phyloP scores from a whole-genome alignment of 2,797 vertebrate genomes.

The Sebastes goodei region DNA sequence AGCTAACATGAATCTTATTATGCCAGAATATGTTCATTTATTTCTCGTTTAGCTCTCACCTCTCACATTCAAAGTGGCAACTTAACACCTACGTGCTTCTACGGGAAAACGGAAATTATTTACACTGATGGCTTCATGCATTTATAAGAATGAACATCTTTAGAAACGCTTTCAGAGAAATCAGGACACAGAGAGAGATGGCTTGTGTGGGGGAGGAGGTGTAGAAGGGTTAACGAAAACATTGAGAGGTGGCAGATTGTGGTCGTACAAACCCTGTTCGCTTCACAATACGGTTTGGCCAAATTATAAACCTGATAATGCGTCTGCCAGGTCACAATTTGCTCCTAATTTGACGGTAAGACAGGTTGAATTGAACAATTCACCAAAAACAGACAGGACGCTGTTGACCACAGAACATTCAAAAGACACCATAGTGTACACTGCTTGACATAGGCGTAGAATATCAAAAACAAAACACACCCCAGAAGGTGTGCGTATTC shows the following conservation, averaged over 20 bases:
- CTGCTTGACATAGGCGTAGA: slow-evolving; percentile 3
- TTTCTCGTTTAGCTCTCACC: not conserved
- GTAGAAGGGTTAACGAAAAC: not conserved
- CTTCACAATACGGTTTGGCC: slow-evolving; percentile 34
- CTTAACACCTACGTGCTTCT: slow-evolving; percentile 1
- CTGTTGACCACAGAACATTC: slow-evolving; percentile 36
- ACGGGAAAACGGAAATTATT: slow-evolving; percentile 28
- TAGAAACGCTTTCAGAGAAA: slow-evolving; percentile 17
- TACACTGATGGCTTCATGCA: slow-evolving; percentile 70
- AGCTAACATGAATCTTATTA: not conserved
- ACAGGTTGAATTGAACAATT: not conserved
- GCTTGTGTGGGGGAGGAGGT: not conserved
- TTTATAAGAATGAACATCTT: slow-evolving; percentile 32
- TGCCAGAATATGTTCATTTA: not conserved
- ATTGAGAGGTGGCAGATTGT: slow-evolving; percentile 17
- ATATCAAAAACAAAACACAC: slow-evolving; percentile 19
- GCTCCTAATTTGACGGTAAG: not conserved
- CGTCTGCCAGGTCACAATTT: slow-evolving; percentile 34
- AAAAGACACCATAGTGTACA: slow-evolving; percentile 11
- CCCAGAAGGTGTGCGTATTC: not conserved
- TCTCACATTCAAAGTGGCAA: slow-evolving; percentile 18
- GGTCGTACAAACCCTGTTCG: slow-evolving; percentile 19
- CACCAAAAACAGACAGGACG: not conserved
- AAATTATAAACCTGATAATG: slow-evolving; percentile 34
- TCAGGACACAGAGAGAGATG: not conserved